These are phyloP conservation scores for Rhagologus leucostigma DNA, from an alignment of 2,113 vertebrate species.

Conservation along the genomic window DNA sequence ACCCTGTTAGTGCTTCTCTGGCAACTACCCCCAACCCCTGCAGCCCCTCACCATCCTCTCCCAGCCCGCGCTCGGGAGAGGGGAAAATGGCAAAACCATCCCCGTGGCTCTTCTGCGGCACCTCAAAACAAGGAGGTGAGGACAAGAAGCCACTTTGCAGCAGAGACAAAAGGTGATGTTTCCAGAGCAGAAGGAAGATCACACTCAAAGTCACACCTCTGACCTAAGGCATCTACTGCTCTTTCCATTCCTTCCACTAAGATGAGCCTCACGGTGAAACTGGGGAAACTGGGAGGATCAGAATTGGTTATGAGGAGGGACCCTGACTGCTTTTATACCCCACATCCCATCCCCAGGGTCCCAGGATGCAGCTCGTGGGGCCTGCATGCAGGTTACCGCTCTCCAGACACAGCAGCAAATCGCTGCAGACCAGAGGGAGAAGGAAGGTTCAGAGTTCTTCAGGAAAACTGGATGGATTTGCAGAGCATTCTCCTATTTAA, in stretches of 20 bases:
- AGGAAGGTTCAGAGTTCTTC: neutral
- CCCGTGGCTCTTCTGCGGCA: neutral
- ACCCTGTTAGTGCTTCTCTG: neutral
- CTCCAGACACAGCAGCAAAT: neutral
- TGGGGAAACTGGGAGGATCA: neutral
- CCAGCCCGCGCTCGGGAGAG: neutral
- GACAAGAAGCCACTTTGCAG: neutral
- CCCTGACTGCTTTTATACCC: neutral
- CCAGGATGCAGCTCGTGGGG: neutral
- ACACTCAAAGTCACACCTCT: neutral
- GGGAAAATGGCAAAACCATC: neutral
- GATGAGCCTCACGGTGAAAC: fast-evolving
- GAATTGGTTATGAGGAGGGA: neutral
- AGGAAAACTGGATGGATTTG: neutral
- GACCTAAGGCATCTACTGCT: neutral
- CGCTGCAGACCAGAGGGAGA: neutral
- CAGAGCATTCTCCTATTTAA: neutral
- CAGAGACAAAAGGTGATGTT: neutral
- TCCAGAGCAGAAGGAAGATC: neutral
- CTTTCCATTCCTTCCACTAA: neutral
- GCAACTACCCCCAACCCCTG: neutral
- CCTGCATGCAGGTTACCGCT: neutral
- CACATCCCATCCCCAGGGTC: neutral
- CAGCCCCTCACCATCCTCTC: neutral
- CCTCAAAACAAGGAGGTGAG: neutral